Evolutionary conservation across 2,888 invertebrate species (phyloP), one percentile per base, ranked within the genome.

Genomic region (Encarsia formosa): DNA sequence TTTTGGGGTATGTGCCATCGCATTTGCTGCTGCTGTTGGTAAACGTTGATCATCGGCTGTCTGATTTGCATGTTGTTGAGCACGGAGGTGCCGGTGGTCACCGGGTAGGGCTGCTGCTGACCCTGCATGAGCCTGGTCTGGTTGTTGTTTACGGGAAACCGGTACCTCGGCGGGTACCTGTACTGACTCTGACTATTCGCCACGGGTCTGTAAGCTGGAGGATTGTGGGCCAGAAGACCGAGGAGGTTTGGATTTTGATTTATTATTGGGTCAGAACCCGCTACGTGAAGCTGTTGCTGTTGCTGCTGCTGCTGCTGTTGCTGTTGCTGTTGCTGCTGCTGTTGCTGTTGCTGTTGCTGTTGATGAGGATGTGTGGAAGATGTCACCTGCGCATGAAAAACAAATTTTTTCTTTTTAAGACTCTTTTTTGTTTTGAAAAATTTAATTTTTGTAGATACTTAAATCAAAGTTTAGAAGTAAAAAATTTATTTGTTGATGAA

Each of bases 1-100:
- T 82, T 81, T 67, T 84, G 85, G 49, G 85, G 88, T 63, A 86
- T 87, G 74, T 88, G 88, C 88, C 88, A 88, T 69, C 86, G 85
- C 24, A 70, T 58, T 43, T 54, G 54, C 26, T 57, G 49, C 41
- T 66, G 65, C 43, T 63, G 66, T 2, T 59, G 31, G 4, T 63
- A 62, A 59, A 5, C 65, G 61, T 52, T 57, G 8, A 65, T 62
- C 23, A 63, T 64, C 35, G 68, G 69, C 19, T 66, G 69, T 29
- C 66, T 70, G 39, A 71, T 62, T 6, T 70, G 62, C 32, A 71
- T 64, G 8, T 64, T 65, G 16, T 67, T 59, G 5, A 66, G 61
- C 48, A 69, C 54, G 0, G 68, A 56, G 4, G 67, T 70, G 6
- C 65, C 58, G 18, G 67, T 59, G n/a, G n/a, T n/a, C n/a, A n/a